Base-by-base conservation (phyloP, 1,140 invertebrate species). In the Cydia strobilella region DNA sequence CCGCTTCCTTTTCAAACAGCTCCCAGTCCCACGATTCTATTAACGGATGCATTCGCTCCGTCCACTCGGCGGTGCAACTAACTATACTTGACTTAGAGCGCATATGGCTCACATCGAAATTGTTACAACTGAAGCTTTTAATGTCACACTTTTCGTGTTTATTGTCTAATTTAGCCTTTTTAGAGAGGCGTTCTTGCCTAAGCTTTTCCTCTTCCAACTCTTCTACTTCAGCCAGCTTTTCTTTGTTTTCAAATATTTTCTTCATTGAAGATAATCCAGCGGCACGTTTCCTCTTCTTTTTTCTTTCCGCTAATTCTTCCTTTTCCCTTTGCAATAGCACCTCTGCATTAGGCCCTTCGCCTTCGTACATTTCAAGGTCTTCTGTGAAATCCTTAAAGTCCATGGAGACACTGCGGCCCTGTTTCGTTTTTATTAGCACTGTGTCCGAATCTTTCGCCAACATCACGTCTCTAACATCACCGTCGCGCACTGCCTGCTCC, bases 181-280 rank as follows among this genome's bases (percentile, higher is more conserved):
- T 93, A 13, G 91, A 84, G 27, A 88, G 77, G 74, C 92, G 86
- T 62, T 89, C 90, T 78, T 88, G 84, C 31, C 87, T 87, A 9
- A 83, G 78, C 79, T 90, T 94, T 85, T 87, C 94, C 84, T 90
- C 88, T 88, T 88, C 87, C 82, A 79, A 84, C 77, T 93, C 93
- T 80, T 93, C 86, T 15, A 93, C 93, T 86, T 96, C 95, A 76
- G 95, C 94, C 25, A 94, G 93, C 73, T 90, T 94, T 84, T 96
- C 96, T 84, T 96, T 96, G 31, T 96, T 96, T 91, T 97, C 96
- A 86, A 97, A 97, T 75, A 96, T 95, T 88, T 95, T 96, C 75
- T 96, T 96, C 73, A 95, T 93, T 59, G 93, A 93, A 78, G 94
- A 95, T 77, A 94, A 89, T 82, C 94, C 90, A 90, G 85, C 85